A percentile compares a stretch with the other conserved stretches of the same genome.
Evolutionary conservation across 2,113 vertebrate species (phyloP).

Genomic region (Vireo altiloquus): DNA sequence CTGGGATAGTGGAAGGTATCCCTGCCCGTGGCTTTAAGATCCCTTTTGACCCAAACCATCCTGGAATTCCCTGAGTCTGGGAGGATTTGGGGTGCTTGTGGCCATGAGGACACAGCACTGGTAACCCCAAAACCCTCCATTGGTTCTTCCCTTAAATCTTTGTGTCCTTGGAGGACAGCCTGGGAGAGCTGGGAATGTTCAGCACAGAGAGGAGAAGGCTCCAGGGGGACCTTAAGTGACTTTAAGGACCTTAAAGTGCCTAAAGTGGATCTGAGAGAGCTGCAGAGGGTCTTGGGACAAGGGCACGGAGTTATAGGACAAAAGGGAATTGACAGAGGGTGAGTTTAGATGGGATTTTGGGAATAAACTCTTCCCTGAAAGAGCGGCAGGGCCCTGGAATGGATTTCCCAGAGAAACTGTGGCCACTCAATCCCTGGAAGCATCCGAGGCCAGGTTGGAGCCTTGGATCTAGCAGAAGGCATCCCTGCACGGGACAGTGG

Average conservation of each 20-base stretch:
- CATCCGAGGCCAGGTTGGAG: too few relatives aligned
- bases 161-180: neutral
- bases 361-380: neutral
- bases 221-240: too few relatives aligned
- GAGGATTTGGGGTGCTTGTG: neutral
- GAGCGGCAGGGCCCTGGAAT: neutral
- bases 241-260: neutral
- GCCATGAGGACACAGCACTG: fast-evolving
- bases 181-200: neutral
- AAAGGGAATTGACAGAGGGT: neutral
- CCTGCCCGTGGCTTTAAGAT: neutral
- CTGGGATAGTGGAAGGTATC: neutral
- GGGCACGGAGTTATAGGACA: too few relatives aligned
- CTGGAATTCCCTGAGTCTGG: neutral
- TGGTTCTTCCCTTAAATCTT: neutral
- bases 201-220: neutral
- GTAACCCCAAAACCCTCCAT: neutral
- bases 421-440: neutral
- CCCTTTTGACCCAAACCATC: neutral
- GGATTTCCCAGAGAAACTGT: neutral
- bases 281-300: neutral
- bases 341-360: neutral
- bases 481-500: neutral
- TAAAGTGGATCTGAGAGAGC: neutral
- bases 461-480: neutral